phyloP scores from a whole-genome alignment of 2,888 invertebrate species.

The Hirtodrosophila trivittata region DNA sequence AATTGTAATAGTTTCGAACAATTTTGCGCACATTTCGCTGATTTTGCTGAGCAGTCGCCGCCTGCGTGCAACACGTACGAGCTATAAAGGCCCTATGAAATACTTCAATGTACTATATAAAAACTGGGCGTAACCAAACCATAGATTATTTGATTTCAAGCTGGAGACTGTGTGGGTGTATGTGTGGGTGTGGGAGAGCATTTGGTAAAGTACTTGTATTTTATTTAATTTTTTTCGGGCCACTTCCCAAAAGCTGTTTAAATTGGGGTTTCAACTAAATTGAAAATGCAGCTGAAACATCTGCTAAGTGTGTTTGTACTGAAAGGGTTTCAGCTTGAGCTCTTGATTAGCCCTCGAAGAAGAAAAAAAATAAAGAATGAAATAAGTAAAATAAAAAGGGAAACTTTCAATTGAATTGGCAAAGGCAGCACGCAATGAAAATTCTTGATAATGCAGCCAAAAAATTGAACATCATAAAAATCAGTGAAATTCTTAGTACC shows the following conservation, averaged over 20 bases:
- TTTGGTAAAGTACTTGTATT: slow-evolving; percentile 45
- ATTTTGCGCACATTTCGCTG: slow-evolving; percentile 69
- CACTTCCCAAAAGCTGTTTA: slow-evolving; percentile 31
- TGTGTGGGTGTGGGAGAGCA: slow-evolving; percentile 14
- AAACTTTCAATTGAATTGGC: slow-evolving; percentile 56
- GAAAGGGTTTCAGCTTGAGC: slow-evolving; percentile 39
- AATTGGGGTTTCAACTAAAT: slow-evolving; percentile 51
- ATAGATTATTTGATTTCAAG: slow-evolving; percentile 61
- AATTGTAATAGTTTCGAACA: slow-evolving; percentile 71
- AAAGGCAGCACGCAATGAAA: slow-evolving; percentile 20
- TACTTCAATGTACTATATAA: slow-evolving; percentile 33
- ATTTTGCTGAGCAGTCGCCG: slow-evolving; percentile 45
- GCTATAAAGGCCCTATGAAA: slow-evolving; percentile 57
- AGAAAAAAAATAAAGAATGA: slow-evolving; percentile 10
- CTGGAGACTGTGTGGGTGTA: slow-evolving; percentile 22
- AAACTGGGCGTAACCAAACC: slow-evolving; percentile 32
- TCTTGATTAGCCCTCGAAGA: slow-evolving; percentile 45
- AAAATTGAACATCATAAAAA: slow-evolving; percentile 52
- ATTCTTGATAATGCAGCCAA: slow-evolving; percentile 16
- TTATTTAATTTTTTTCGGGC: slow-evolving; percentile 42
- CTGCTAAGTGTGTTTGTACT: slow-evolving; percentile 36
- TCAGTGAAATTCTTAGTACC: slow-evolving; percentile 33
- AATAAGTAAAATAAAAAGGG: slow-evolving; percentile 19
- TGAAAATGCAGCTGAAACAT: slow-evolving; percentile 54
- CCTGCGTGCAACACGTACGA: slow-evolving; percentile 66